Base-by-base conservation (phyloP, 2,888 invertebrate species). In the Brenthis hecate region DNA sequence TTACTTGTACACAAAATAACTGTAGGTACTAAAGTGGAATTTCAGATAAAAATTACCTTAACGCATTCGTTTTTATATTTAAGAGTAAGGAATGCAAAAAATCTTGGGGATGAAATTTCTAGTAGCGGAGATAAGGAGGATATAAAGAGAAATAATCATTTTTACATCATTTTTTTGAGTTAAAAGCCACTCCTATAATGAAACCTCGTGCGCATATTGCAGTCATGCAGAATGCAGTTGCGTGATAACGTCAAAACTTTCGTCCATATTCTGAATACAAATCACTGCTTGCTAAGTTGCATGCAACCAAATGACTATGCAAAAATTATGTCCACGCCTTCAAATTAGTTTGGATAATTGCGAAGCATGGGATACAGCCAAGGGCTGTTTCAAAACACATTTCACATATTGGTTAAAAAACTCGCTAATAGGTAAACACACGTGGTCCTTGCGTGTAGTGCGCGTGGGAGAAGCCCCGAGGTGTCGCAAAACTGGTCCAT, bases 171-270 rank as follows among this genome's bases (percentile, higher is more conserved):
- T 50, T 32, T 13, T 51, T 61, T 11, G 50, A 32, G 16, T 36
- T 36, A 2, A 2, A 36, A 51, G 11, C 16, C 58, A 48, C n/a
- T 55, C 61, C 51, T 3, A 51, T 6, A 32, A 53, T 58, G 0
- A 23, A 19, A 16, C 14, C 5, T 16, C 4, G 32, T 57, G 43
- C 19, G 36, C n/a, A 8, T 53, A 48, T 43, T 47, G 23, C 36
- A 48, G 48, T 48, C 47, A 23, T 23, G 19, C 60, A 56, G 58
- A 70, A 60, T 65, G 64, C 54, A 61, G 56, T 70, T 69, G 73
- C 75, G 73, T 75, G 74, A 67, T 72, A 65, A 74, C 74, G 73
- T 71, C 68, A 73, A 65, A 73, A 73, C 71, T 73, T 76, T 73
- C 68, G 69, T 67, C 66, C 69, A 71, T 56, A 69, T 61, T 66